phyloP scores from a whole-genome alignment of 53 echinoderm and acorn worm species.

The Paelopatides confundens region DNA sequence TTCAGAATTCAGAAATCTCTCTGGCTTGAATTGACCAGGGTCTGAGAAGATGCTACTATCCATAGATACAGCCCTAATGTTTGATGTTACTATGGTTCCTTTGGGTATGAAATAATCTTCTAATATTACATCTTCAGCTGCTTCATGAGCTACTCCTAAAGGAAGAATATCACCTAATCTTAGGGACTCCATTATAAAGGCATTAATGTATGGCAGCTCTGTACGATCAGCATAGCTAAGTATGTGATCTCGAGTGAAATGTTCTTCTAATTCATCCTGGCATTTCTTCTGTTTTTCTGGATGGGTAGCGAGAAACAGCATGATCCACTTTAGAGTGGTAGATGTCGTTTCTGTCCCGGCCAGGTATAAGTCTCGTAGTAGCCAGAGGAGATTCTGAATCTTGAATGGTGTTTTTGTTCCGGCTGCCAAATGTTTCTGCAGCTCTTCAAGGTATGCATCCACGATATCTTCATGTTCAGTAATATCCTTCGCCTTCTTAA shows the following conservation, averaged over 20 bases:
- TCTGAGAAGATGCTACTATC: neutral
- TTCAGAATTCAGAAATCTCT: neutral
- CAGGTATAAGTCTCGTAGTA: conserved; percentile 41
- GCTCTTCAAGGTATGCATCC: conserved; percentile 16
- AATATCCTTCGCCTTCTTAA: neutral
- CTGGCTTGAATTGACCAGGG: conserved; percentile 2
- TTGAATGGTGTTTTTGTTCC: neutral
- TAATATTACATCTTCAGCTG: conserved; percentile 10
- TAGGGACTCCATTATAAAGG: conserved; percentile 23
- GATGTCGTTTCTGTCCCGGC: conserved; percentile 41
- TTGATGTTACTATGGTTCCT: conserved; percentile 25
- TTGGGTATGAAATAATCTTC: conserved; percentile 36
- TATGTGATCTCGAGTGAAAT: neutral
- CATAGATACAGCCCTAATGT: conserved; percentile 10
- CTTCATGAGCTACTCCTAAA: conserved; percentile 8
- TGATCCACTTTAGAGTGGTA: conserved; percentile 14
- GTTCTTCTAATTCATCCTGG: conserved; percentile 15
- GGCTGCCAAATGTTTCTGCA: conserved; percentile 9
- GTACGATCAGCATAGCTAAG: conserved; percentile 3
- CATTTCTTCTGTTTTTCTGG: conserved; percentile 30
- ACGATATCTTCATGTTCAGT: conserved; percentile 27
- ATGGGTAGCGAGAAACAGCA: neutral
- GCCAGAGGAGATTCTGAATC: conserved; percentile 27
- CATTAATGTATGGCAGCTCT: conserved; percentile 38
- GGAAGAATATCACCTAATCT: conserved; percentile 41